Conservation (phyloP, 2,888 invertebrate genomes). For the Anaspis maculata region DNA sequence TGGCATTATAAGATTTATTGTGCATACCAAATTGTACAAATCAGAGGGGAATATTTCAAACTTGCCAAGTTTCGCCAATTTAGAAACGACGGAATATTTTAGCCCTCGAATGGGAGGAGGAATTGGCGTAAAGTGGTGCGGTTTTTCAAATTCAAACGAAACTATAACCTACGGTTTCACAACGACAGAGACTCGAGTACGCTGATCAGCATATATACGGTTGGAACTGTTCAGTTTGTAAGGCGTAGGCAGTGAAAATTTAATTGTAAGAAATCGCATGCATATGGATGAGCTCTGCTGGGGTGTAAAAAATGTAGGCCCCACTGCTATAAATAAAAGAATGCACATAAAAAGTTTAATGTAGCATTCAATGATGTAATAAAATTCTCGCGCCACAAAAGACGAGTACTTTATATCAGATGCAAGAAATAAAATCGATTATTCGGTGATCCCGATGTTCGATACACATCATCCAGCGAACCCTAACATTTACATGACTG, state of each 20-base stretch:
- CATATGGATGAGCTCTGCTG: not conserved
- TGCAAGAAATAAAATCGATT: slow-evolving; percentile 18
- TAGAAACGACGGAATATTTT: slow-evolving; percentile 7
- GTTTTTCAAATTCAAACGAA: too few relatives aligned
- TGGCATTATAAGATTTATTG: slow-evolving; percentile 27
- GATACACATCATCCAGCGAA: too few relatives aligned
- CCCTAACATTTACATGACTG: slow-evolving; percentile 16
- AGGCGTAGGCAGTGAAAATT: not conserved
- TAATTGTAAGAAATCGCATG: not conserved
- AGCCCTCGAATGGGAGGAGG: not conserved
- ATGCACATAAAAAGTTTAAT: slow-evolving; percentile 16
- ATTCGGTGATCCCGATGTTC: slow-evolving; percentile 13
- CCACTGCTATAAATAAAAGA: slow-evolving; percentile 14
- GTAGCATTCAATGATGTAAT: slow-evolving; percentile 17
- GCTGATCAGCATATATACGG: not conserved
- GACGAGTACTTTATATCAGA: slow-evolving; percentile 17
- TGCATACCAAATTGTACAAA: slow-evolving; percentile 22
- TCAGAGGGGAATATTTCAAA: slow-evolving; percentile 10
- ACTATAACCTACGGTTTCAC: too few relatives aligned
- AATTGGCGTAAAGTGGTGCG: too few relatives aligned
- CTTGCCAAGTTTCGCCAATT: slow-evolving; percentile 9
- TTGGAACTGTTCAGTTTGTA: not conserved
- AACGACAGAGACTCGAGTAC: too few relatives aligned
- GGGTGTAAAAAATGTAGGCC: slow-evolving; percentile 15
- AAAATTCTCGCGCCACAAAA: slow-evolving; percentile 19